Evolutionary conservation across 2,888 invertebrate species (phyloP).

Genomic region (Galerucella nymphaeae): DNA sequence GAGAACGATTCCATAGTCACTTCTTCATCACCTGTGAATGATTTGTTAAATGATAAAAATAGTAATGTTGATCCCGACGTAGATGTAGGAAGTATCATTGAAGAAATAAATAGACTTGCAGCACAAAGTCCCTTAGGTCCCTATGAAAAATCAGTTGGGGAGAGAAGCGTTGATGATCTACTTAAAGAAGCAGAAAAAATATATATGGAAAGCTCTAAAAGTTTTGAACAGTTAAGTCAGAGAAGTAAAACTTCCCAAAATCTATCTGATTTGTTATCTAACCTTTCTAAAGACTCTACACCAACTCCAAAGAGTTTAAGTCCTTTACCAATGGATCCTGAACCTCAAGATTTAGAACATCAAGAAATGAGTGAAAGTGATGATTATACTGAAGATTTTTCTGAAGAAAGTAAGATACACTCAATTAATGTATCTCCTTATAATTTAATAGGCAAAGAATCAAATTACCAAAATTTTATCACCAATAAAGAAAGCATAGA

Average conservation of each 20-base stretch:
- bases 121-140: constrained; percentile 64
- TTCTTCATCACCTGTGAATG: constrained; percentile 60
- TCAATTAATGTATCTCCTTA: constrained; percentile 36
- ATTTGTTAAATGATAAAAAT: constrained; percentile 60
- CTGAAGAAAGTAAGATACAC: constrained; percentile 54
- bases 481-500: constrained; percentile 34
- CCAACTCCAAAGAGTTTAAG: constrained; percentile 63
- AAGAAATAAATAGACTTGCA: constrained; percentile 72
- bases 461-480: constrained; percentile 3
- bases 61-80: constrained; percentile 64
- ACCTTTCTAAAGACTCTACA: constrained; percentile 56
- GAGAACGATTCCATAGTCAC: constrained; percentile 47
- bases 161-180: constrained; percentile 70
- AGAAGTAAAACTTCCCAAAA: constrained; percentile 63
- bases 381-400: constrained; percentile 61
- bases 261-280: constrained; percentile 57
- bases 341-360: constrained; percentile 33
- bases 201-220: constrained; percentile 64
- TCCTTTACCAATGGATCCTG: constrained; percentile 59
- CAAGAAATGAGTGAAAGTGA: constrained; percentile 44
- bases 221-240: constrained; percentile 64
- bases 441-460: constrained; percentile 14
- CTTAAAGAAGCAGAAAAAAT: constrained; percentile 70
- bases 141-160: constrained; percentile 63
- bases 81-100: constrained; percentile 76